These are phyloP conservation scores for Camponotus pennsylvanicus DNA, from an alignment of 1,140 invertebrate genomes.

Conservation along the genomic window DNA sequence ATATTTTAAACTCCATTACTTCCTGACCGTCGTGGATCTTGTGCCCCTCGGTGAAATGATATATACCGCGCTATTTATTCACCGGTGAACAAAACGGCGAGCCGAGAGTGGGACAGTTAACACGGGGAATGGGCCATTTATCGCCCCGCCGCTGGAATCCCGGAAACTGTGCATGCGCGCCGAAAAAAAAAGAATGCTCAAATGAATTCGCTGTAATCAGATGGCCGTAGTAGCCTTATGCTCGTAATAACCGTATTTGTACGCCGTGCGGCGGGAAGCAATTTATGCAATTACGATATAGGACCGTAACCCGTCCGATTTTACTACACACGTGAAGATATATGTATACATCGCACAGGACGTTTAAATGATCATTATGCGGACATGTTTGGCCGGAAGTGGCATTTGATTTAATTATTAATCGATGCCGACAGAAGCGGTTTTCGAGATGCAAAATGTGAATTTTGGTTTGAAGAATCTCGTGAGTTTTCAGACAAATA, in stretches of 20 bases:
- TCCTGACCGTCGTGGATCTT: slow-evolving; percentile 57
- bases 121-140: slow-evolving; percentile 54
- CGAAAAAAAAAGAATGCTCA: slow-evolving; percentile 26
- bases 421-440: background rate
- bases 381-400: slow-evolving; percentile 31
- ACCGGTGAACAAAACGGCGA: slow-evolving; percentile 53
- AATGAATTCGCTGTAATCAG: slow-evolving; percentile 48
- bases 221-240: slow-evolving; percentile 43
- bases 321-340: slow-evolving; percentile 29
- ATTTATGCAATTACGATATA: slow-evolving; percentile 40
- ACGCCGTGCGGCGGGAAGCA: slow-evolving; percentile 6
- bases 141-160: slow-evolving; percentile 36
- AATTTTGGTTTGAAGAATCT: background rate
- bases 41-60: slow-evolving; percentile 49
- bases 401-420: slow-evolving; percentile 44
- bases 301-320: slow-evolving; percentile 34
- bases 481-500: background rate
- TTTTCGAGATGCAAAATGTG: background rate
- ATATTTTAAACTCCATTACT: slow-evolving; percentile 64
- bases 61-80: slow-evolving; percentile 59
- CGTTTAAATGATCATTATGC: slow-evolving; percentile 49
- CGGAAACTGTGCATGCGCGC: slow-evolving; percentile 33
- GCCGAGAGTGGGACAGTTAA: slow-evolving; percentile 53
- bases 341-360: slow-evolving; percentile 1
- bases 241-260: slow-evolving; percentile 44